phyloP scores from a whole-genome alignment of 2,888 invertebrate species.

The Protophormia terraenovae region DNA sequence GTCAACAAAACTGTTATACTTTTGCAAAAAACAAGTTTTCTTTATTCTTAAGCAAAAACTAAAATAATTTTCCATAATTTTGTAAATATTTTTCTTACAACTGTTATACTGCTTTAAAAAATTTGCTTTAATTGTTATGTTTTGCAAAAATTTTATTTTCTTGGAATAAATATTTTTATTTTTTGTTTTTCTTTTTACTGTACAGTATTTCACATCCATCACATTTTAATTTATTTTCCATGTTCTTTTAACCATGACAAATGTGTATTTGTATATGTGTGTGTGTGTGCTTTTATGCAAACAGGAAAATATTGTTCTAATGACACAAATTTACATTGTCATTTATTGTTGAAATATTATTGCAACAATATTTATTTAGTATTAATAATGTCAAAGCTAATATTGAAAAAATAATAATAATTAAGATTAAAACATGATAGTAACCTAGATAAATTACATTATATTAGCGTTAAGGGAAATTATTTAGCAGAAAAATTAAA shows the following conservation, averaged over 20 bases:
- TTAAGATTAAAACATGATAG: background rate
- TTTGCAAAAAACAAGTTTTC: no score
- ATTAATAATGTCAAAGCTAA: background rate
- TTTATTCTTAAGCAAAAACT: no score
- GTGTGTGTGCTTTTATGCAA: background rate
- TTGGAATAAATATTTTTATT: no score
- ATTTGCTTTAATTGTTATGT: no score
- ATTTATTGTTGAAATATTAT: background rate
- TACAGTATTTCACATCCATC: background rate
- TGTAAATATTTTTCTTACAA: no score
- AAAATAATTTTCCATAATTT: no score
- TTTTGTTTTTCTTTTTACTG: background rate
- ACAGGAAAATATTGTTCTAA: background rate
- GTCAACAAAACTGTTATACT: no score
- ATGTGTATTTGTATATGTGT: background rate
- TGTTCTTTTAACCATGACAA: background rate
- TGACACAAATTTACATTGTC: background rate
- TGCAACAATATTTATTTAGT: background rate
- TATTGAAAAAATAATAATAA: background rate
- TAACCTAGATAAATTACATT: background rate
- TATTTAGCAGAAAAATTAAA: background rate
- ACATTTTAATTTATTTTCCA: background rate
- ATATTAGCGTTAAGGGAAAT: background rate
- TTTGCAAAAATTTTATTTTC: no score
- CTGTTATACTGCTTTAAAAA: no score